A percentile compares a stretch with the other conserved stretches of the same genome.
These are phyloP conservation scores for Macaca mulatta DNA, from an alignment of 2,113 vertebrate genomes.

Conservation along the genomic window DNA sequence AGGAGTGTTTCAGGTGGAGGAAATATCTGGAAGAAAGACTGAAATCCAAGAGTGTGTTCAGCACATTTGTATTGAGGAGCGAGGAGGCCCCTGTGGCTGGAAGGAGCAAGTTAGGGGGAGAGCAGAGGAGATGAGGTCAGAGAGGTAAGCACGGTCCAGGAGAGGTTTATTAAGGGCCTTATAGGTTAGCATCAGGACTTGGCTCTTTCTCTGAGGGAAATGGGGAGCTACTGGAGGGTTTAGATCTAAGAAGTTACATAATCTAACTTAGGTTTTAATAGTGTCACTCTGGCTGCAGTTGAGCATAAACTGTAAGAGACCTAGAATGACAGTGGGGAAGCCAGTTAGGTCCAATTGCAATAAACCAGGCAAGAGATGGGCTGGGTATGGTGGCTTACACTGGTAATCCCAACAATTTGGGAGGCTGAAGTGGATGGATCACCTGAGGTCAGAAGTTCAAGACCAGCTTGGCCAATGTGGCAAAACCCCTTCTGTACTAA, in stretches of 20 bases:
- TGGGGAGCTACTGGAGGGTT: neutral
- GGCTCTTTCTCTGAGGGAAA: neutral
- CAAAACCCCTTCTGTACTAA: too few species aligned
- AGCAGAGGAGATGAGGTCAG: neutral
- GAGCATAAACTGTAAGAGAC: neutral
- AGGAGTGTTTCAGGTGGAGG: neutral
- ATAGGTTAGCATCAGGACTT: neutral
- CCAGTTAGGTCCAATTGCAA: neutral
- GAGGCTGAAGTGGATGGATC: too few species aligned
- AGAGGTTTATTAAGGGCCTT: neutral
- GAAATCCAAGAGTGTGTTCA: neutral
- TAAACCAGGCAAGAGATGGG: neutral
- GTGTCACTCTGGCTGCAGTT: neutral
- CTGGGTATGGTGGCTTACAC: too few species aligned
- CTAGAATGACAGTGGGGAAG: neutral
- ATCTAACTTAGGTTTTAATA: neutral
- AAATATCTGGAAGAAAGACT: neutral
- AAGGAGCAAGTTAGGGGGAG: neutral
- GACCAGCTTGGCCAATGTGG: too few species aligned
- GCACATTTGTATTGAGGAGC: neutral
- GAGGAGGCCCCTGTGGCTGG: neutral
- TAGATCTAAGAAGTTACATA: neutral
- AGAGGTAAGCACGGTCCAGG: neutral
- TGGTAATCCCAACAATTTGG: too few species aligned
- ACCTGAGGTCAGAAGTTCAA: too few species aligned